These are phyloP conservation scores for Halcyon senegalensis DNA, from an alignment of 2,113 vertebrate genomes.

Conservation along the genomic window DNA sequence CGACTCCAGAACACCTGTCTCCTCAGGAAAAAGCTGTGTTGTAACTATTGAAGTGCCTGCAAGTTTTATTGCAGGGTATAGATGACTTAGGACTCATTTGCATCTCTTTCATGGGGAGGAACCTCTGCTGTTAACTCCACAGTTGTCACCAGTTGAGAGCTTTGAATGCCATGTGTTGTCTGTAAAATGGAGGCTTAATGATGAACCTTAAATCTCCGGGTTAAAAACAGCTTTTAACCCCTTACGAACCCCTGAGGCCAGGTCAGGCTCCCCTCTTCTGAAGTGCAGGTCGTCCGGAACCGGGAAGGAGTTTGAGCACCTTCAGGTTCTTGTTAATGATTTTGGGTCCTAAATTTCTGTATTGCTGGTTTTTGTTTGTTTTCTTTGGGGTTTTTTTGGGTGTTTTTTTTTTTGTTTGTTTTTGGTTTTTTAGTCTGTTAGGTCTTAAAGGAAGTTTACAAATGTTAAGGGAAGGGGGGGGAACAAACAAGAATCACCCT, in stretches of 20 bases:
- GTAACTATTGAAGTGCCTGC: not conserved
- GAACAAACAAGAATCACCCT: not conserved
- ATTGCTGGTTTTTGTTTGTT: no score
- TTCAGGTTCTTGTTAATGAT: not conserved
- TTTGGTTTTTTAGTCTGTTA: not conserved
- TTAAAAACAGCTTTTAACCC: not conserved
- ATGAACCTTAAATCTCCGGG: not conserved
- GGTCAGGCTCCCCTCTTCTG: not conserved
- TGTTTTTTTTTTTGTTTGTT: no score
- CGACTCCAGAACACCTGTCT: not conserved
- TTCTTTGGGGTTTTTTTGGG: no score
- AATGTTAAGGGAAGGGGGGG: no score
- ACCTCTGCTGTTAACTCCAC: not conserved
- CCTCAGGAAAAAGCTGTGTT: not conserved
- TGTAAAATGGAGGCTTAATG: not conserved
- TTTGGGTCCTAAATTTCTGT: not conserved
- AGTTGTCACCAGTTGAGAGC: not conserved
- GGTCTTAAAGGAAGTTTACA: not conserved
- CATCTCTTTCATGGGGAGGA: not conserved
- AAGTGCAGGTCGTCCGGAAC: not conserved
- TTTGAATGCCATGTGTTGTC: not conserved
- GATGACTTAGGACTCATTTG: not conserved
- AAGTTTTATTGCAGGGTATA: not conserved
- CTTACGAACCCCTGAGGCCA: not conserved
- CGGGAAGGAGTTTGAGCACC: not conserved